Percentiles rank a stretch among this genome's conserved stretches.
These are phyloP conservation scores for Plagodis dolabraria DNA, from an alignment of 2,888 invertebrate species.

Conservation along the genomic window DNA sequence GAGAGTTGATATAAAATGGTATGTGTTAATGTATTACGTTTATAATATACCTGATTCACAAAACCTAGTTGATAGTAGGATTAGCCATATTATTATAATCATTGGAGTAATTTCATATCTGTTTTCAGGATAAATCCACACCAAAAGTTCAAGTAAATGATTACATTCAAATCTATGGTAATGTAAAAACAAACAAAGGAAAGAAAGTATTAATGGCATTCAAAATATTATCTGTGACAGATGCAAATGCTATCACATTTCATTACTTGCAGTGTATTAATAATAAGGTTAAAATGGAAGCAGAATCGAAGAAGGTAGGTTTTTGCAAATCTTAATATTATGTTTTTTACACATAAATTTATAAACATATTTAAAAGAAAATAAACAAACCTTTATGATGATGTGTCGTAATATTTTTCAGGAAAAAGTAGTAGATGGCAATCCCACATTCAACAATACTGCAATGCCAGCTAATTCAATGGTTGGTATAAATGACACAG, in stretches of 20 bases:
- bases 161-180: slow-evolving; percentile 78
- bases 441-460: slow-evolving; percentile 54
- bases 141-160: slow-evolving; percentile 80
- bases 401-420: slow-evolving; percentile 45
- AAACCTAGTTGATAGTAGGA: no score
- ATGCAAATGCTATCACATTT: slow-evolving; percentile 79
- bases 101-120: background rate
- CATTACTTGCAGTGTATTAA: slow-evolving; percentile 80
- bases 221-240: slow-evolving; percentile 75
- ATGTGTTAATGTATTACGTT: no score
- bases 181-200: slow-evolving; percentile 79
- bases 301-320: slow-evolving; percentile 75
- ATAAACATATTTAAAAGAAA: no score
- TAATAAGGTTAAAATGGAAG: slow-evolving; percentile 80
- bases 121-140: slow-evolving; percentile 69
- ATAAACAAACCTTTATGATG: no score
- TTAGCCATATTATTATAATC: no score
- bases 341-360: no score
- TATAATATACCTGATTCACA: no score
- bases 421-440: slow-evolving; percentile 62
- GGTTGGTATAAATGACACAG: slow-evolving; percentile 65
- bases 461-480: slow-evolving; percentile 75
- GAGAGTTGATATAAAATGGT: no score
- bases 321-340: no score
- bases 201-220: slow-evolving; percentile 79